Evolutionary conservation across 2,888 invertebrate species (phyloP).

Genomic region (Apotomis turbidana): DNA sequence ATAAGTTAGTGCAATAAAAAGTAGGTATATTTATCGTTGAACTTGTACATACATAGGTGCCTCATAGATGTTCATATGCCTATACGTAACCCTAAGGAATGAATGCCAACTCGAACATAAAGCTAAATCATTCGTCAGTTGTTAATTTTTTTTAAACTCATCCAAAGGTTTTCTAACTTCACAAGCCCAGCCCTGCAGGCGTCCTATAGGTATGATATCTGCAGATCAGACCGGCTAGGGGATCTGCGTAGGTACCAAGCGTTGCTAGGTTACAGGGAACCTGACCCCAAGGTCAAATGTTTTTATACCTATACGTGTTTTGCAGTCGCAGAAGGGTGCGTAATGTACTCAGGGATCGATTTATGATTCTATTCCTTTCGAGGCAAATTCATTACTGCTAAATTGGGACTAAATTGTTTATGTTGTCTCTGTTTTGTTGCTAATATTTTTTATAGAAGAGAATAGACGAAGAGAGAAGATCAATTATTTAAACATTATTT

Average conservation of each 20-base stretch:
- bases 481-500: too few relatives aligned
- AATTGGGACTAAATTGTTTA: conserved; percentile 37
- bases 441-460: too few relatives aligned
- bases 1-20: too few relatives aligned
- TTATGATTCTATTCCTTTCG: conserved; percentile 56
- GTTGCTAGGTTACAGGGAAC: conserved; percentile 80
- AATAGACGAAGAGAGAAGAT: too few relatives aligned
- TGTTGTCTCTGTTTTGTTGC: too few relatives aligned
- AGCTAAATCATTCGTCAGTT: neutral
- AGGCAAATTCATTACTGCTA: conserved; percentile 47
- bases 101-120: too few relatives aligned
- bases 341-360: conserved; percentile 57
- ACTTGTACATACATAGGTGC: too few relatives aligned
- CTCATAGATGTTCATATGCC: too few relatives aligned
- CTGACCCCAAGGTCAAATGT: conserved; percentile 78
- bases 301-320: conserved; percentile 64
- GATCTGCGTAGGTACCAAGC: conserved; percentile 68
- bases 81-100: too few relatives aligned
- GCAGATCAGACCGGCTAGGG: conserved; percentile 74
- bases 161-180: conserved; percentile 61
- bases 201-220: conserved; percentile 76
- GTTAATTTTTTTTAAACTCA: conserved; percentile 33
- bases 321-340: conserved; percentile 66
- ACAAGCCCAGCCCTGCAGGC: conserved; percentile 60
- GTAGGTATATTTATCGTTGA: too few relatives aligned